A percentile compares a stretch with the other conserved stretches of the same genome.
phyloP scores from a whole-genome alignment of 2,113 vertebrate genomes.

The Cavia aperea region DNA sequence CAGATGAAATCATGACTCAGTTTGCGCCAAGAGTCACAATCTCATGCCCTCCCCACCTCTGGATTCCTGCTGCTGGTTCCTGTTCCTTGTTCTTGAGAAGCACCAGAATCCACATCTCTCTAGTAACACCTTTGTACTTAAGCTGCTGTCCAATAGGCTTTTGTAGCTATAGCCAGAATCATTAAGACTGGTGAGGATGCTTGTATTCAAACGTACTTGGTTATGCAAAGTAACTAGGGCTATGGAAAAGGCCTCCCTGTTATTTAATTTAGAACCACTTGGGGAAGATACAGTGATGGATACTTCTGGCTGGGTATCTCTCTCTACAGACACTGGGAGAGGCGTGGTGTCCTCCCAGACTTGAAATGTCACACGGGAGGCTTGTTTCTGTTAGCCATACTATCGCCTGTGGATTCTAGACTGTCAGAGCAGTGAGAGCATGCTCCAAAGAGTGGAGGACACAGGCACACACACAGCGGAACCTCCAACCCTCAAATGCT shows the following conservation, averaged over 20 bases:
- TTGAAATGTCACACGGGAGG: not conserved
- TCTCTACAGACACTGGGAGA: not conserved
- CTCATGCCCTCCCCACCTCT: not conserved
- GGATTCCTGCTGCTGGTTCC: not conserved
- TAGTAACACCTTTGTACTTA: not conserved
- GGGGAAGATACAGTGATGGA: not conserved
- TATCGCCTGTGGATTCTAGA: not conserved
- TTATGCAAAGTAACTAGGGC: not conserved
- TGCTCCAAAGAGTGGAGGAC: not conserved
- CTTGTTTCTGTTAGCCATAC: not conserved
- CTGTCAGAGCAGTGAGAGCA: not conserved
- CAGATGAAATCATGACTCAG: not conserved
- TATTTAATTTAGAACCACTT: not conserved
- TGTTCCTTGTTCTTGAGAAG: not conserved
- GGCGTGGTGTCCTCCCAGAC: not conserved
- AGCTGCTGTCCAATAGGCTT: not conserved
- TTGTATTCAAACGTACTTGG: not conserved
- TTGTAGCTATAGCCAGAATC: constrained; percentile 30
- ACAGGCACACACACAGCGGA: not conserved
- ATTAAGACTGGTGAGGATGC: not conserved
- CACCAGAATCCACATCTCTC: not conserved
- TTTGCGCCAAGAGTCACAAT: not conserved
- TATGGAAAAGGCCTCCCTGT: not conserved
- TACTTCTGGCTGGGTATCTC: not conserved
- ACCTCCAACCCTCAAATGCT: not conserved